Conservation (phyloP, 2,797 vertebrate genomes). For the Myripristis murdjan region DNA sequence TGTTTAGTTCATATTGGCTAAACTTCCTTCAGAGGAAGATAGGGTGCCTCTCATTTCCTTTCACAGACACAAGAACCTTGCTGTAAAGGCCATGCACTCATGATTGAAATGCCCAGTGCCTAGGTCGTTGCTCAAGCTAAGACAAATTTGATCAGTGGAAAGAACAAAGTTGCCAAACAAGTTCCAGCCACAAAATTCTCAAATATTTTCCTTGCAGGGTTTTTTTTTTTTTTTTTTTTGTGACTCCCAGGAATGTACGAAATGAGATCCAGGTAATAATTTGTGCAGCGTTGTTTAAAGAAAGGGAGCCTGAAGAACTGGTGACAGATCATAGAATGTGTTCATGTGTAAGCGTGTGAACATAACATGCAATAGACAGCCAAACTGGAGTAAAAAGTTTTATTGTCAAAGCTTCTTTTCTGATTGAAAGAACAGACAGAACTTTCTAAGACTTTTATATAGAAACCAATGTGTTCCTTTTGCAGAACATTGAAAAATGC, state of each 20-base stretch:
- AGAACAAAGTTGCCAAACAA: too few relatives aligned
- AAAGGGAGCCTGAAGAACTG: background rate
- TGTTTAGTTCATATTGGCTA: background rate
- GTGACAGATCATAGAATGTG: background rate
- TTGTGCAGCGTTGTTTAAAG: background rate
- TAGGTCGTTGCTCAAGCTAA: background rate
- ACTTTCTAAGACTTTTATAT: slow-evolving; percentile 37
- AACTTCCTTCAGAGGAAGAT: background rate
- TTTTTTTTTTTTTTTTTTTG: too few relatives aligned
- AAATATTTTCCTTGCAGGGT: too few relatives aligned
- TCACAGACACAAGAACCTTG: background rate
- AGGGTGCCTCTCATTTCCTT: background rate
- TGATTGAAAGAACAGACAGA: slow-evolving; percentile 54
- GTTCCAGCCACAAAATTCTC: too few relatives aligned
- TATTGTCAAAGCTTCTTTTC: slow-evolving; percentile 70
- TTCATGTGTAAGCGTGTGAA: background rate
- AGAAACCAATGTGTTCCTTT: slow-evolving; percentile 43
- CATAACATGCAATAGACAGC: slow-evolving; percentile 5
- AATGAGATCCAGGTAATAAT: background rate
- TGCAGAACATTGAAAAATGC: slow-evolving; percentile 37
- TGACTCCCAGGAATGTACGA: too few relatives aligned
- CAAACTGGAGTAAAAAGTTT: slow-evolving; percentile 59
- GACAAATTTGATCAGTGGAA: too few relatives aligned
- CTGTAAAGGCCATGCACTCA: background rate
- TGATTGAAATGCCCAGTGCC: background rate